Percentiles rank a stretch among this genome's conserved stretches.
These are phyloP conservation scores for Caloenas nicobarica DNA, from an alignment of 2,113 vertebrate species.

Conservation along the genomic window DNA sequence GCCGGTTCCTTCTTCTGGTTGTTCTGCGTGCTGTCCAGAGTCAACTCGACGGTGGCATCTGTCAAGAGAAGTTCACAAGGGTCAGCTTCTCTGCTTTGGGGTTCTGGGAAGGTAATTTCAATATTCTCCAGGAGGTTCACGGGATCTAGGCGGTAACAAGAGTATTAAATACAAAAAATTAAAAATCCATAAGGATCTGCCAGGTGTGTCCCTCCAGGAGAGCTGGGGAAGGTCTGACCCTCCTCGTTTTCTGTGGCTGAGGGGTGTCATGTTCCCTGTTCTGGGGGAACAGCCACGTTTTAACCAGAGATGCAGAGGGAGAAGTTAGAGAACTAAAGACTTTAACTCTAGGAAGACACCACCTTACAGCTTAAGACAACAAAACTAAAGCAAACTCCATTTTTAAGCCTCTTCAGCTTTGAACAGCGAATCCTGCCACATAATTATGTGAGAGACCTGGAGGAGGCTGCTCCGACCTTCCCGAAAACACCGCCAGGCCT, in stretches of 20 bases:
- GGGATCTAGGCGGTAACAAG: neutral
- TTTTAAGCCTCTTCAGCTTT: neutral
- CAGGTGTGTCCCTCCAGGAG: neutral
- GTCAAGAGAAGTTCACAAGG: slow-evolving; percentile 45
- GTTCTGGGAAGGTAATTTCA: neutral
- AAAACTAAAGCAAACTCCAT: neutral
- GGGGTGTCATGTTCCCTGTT: neutral
- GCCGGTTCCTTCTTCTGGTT: slow-evolving; percentile 78
- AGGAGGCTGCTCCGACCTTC: neutral
- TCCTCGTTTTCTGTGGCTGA: neutral
- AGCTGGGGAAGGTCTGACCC: neutral
- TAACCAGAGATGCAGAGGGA: neutral
- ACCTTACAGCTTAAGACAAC: neutral
- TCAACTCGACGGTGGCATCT: slow-evolving; percentile 95
- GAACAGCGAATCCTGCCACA: neutral
- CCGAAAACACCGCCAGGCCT: neutral
- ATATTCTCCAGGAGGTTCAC: neutral
- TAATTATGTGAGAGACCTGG: neutral
- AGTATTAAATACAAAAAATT: neutral
- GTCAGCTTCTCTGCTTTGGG: neutral
- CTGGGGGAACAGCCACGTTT: neutral
- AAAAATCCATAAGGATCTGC: neutral
- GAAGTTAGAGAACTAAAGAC: neutral
- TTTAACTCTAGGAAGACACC: neutral
- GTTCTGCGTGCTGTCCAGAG: slow-evolving; percentile 85